These are phyloP conservation scores for Ctenodactylus gundi DNA, from an alignment of 2,113 vertebrate genomes.

Conservation along the genomic window DNA sequence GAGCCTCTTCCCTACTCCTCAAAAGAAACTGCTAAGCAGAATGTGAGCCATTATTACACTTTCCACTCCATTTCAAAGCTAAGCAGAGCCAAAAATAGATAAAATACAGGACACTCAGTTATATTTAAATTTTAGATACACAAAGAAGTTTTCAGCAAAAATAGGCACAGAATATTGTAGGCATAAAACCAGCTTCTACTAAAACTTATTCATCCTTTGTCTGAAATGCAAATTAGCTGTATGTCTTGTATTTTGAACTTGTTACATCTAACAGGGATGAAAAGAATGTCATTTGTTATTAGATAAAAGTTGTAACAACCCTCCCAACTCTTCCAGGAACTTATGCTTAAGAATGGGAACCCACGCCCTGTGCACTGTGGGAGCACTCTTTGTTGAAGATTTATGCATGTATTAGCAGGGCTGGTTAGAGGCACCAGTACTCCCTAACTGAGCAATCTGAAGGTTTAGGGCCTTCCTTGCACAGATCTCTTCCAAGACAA, in stretches of 20 bases:
- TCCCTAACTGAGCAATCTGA: background rate
- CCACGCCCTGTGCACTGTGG: too few relatives aligned
- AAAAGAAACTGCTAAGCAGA: background rate
- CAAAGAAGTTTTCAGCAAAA: background rate
- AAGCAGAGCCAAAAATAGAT: background rate
- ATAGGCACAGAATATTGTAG: background rate
- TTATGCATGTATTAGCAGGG: too few relatives aligned
- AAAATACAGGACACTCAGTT: background rate
- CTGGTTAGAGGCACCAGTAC: too few relatives aligned
- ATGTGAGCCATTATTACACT: background rate
- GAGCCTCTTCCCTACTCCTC: background rate
- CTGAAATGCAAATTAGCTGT: background rate
- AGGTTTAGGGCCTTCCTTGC: background rate
- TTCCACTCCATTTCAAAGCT: background rate
- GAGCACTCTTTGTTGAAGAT: too few relatives aligned
- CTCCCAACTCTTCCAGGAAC: too few relatives aligned
- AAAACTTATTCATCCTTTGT: background rate
- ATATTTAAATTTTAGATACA: background rate
- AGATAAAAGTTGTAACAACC: background rate
- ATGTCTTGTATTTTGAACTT: background rate
- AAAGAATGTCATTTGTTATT: background rate
- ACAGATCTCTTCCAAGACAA: background rate
- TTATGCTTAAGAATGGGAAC: too few relatives aligned
- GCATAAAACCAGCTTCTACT: background rate
- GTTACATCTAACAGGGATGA: background rate